Conservation (phyloP, 2,888 invertebrate species). For the Dryococelus australis region DNA sequence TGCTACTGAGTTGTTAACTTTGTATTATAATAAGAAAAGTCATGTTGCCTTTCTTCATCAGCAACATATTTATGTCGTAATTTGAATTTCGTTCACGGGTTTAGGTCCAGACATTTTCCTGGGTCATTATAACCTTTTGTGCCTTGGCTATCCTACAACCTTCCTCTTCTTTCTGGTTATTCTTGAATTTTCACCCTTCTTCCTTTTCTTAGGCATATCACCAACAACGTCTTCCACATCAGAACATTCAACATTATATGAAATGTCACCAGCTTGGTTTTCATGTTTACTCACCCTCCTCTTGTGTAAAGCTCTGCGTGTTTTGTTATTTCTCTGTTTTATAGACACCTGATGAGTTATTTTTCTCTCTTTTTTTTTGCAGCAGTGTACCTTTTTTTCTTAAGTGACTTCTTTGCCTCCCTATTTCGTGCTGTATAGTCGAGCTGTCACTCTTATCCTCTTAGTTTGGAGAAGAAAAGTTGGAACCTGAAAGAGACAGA, state of each 20-base stretch:
- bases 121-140: background rate
- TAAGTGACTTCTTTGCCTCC: background rate
- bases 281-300: background rate
- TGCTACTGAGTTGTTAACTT: background rate
- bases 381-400: background rate
- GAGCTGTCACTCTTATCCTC: background rate
- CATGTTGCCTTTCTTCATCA: background rate
- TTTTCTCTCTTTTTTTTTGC: too few species aligned
- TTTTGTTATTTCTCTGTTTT: background rate
- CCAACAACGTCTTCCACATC: background rate
- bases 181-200: background rate
- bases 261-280: background rate
- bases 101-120: background rate
- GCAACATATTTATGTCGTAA: background rate
- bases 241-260: background rate
- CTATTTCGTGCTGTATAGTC: background rate
- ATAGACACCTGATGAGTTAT: background rate
- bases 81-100: background rate
- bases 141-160: background rate
- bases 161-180: background rate
- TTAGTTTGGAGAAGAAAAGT: background rate
- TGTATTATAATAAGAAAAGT: background rate
- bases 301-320: background rate
- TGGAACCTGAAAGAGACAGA: background rate
- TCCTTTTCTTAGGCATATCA: conserved; percentile 9